Evolutionary conservation across 2,888 invertebrate species (phyloP), one percentile per base, ranked within the genome.

Genomic region (Noctuana brunneofusca): DNA sequence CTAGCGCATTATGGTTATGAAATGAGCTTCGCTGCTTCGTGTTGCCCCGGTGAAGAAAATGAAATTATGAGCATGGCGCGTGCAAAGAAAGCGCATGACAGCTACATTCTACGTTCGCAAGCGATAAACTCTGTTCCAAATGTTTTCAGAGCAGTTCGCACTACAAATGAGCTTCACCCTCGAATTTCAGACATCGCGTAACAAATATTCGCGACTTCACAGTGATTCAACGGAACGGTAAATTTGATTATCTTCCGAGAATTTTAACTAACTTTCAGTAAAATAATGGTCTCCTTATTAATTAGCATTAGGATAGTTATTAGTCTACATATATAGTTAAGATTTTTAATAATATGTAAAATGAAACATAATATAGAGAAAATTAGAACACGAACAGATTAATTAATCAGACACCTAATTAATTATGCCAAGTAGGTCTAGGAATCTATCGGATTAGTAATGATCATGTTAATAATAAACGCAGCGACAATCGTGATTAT

Each of bases 1-100:
- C 69, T 69, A 81, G 71, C 79, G 83, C 83, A 85, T 89, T 88
- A 89, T 86, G 83, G 85, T 87, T 89, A 89, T 88, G 86, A 88
- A 89, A 88, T 83, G 85, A 86, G 86, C 83, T 84, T 82, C 78
- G 80, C 79, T 80, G 83, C 83, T 80, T 84, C 84, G 82, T 85
- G 87, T 86, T 85, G 80, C 81, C 78, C 82, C 71, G 76, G 73
- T 75, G 74, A 79, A 81, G 84, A 85, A 89, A 89, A 89, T 87
- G 81, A 86, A 89, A 88, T 90, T 89, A 89, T 84, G 79, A 81
- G 79, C 75, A 75, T 76, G 76, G 79, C 79, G 75, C 80, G 80
- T 76, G 79, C 79, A 85, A 87, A 87, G 87, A 89, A 88, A 87
- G 81, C 82, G 75, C 82, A 82, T 82, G 81, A 78, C 69, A 63